Evolutionary conservation across 2,797 vertebrate species (phyloP).

Genomic region (Miichthys miiuy): DNA sequence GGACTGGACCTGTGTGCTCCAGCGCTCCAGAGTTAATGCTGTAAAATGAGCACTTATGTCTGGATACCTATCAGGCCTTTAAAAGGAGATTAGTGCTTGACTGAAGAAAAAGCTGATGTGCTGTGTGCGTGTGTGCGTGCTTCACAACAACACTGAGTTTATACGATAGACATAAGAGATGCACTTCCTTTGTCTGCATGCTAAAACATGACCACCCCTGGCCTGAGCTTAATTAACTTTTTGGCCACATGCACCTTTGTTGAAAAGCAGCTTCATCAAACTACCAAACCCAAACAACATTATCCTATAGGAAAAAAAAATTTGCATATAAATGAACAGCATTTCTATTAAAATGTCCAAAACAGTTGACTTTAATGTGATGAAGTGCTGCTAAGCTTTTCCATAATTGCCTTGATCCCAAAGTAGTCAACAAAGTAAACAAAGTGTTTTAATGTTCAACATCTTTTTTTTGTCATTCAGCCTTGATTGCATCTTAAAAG

Average conservation of each 20-base stretch:
- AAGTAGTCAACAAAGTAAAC: slow-evolving; percentile 16
- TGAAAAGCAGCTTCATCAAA: slow-evolving; percentile 22
- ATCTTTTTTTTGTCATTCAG: slow-evolving; percentile 1
- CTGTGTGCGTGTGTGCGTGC: not conserved
- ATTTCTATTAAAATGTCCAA: slow-evolving; percentile 22
- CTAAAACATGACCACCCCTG: slow-evolving; percentile 1
- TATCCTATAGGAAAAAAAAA: not conserved
- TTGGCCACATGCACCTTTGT: not conserved
- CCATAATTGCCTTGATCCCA: slow-evolving; percentile 30
- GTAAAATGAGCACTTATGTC: slow-evolving; percentile 42
- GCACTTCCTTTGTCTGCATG: slow-evolving; percentile 23
- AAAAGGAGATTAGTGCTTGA: slow-evolving; percentile 38
- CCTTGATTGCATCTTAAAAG: not conserved
- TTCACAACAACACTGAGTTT: not conserved
- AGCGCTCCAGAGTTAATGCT: slow-evolving; percentile 39
- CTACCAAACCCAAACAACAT: slow-evolving; percentile 6
- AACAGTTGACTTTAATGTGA: slow-evolving; percentile 24
- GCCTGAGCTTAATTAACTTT: slow-evolving; percentile 6
- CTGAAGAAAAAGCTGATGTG: slow-evolving; percentile 14
- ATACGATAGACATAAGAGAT: not conserved
- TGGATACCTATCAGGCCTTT: slow-evolving; percentile 26
- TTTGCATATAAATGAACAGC: slow-evolving; percentile 44
- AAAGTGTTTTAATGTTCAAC: not conserved
- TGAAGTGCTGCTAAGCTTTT: slow-evolving; percentile 10
- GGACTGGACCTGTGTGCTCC: slow-evolving; percentile 22